A percentile compares a stretch with the other conserved stretches of the same genome.
Evolutionary conservation across 2,888 invertebrate species (phyloP).

Genomic region (Choristoneura rosaceana): DNA sequence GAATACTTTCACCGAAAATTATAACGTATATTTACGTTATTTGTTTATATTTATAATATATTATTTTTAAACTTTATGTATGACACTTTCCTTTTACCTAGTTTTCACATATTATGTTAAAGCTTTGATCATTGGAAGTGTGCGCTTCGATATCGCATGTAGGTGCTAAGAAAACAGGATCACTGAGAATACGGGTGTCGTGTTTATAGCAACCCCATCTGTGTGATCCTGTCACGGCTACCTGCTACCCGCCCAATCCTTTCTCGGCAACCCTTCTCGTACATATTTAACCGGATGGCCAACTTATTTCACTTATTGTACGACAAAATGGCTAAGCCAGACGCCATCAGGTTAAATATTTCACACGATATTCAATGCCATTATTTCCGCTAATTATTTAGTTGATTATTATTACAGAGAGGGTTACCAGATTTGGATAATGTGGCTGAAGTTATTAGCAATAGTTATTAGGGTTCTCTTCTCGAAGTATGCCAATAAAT

Average conservation of each 20-base stretch:
- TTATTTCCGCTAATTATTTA: neutral
- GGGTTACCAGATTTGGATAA: neutral
- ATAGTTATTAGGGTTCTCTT: too few species aligned
- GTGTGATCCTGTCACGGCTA: conserved; percentile 14
- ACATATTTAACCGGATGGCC: conserved; percentile 20
- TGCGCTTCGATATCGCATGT: neutral
- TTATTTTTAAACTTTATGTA: too few species aligned
- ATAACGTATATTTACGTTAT: too few species aligned
- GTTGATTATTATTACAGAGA: neutral
- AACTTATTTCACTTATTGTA: conserved; percentile 16
- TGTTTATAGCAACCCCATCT: conserved; percentile 18
- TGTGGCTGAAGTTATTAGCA: too few species aligned
- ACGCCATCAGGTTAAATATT: neutral
- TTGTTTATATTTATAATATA: too few species aligned
- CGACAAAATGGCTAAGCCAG: conserved; percentile 4
- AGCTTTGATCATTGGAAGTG: neutral
- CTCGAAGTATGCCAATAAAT: too few species aligned
- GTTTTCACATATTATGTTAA: neutral
- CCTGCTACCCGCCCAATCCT: conserved; percentile 10
- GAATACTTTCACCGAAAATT: too few species aligned
- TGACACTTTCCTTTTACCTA: too few species aligned
- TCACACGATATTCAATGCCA: neutral
- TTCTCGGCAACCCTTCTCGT: conserved; percentile 9
- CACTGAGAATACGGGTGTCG: conserved; percentile 4
- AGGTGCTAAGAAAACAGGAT: conserved; percentile 7